phyloP scores from a whole-genome alignment of 23 tunicate species.

The Styela plicata region DNA sequence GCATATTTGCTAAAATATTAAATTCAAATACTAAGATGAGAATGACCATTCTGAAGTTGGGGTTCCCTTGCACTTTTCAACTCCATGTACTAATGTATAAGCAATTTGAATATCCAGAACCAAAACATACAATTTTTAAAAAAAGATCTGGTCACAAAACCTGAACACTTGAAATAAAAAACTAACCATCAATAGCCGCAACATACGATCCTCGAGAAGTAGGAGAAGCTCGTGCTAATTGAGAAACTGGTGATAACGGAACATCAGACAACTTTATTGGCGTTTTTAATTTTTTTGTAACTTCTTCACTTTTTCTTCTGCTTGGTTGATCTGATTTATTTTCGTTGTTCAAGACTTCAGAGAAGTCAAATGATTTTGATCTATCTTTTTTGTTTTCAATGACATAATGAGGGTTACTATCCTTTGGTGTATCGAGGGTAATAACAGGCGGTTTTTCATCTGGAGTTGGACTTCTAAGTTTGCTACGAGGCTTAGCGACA shows the following conservation, averaged over 20 bases:
- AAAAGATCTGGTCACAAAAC: too few relatives aligned
- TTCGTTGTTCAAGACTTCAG: background rate
- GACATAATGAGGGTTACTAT: background rate
- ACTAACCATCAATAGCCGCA: conserved; percentile 60
- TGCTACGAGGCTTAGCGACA: conserved; percentile 26
- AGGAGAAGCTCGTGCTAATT: conserved; percentile 23
- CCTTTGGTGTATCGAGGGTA: background rate
- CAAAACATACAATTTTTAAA: too few relatives aligned
- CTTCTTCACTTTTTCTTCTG: conserved; percentile 28
- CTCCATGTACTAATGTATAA: too few relatives aligned
- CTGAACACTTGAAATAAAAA: too few relatives aligned
- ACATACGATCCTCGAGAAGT: conserved; percentile 47
- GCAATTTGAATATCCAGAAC: too few relatives aligned
- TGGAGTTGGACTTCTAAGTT: background rate
- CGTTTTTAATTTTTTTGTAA: conserved; percentile 11
- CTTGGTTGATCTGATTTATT: conserved; percentile 1
- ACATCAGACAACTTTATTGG: background rate
- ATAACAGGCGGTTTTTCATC: background rate
- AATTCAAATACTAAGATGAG: too few relatives aligned
- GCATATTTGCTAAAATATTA: too few relatives aligned
- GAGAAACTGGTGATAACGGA: background rate
- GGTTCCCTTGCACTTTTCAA: too few relatives aligned
- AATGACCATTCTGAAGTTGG: too few relatives aligned
- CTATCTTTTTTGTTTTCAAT: background rate
- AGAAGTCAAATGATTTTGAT: background rate